A percentile compares a stretch with the other conserved stretches of the same genome.
Evolutionary conservation across 2,888 invertebrate species (phyloP).

Genomic region (Drosophila differens): DNA sequence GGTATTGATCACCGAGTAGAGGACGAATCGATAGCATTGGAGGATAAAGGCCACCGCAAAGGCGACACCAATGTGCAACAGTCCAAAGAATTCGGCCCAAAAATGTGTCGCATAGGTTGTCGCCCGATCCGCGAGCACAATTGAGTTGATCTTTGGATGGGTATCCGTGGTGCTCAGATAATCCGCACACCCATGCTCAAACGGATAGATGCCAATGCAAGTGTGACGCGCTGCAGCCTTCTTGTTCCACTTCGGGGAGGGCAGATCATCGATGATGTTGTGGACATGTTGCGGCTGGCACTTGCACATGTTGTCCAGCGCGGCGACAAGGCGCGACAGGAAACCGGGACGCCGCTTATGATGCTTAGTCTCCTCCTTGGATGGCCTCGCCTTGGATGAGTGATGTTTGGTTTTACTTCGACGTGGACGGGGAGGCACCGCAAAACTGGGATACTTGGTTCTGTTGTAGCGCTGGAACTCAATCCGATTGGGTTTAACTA

Average conservation of each 20-base stretch:
- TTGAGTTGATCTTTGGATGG: conserved; percentile 87
- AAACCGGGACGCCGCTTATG: conserved; percentile 39
- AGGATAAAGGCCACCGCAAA: conserved; percentile 88
- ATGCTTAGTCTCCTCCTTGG: conserved; percentile 6
- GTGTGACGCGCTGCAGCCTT: conserved; percentile 62
- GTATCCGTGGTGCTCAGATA: conserved; percentile 88
- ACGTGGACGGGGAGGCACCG: conserved; percentile 37
- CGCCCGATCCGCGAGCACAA: conserved; percentile 87
- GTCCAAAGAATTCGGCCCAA: conserved; percentile 89
- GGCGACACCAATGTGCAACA: conserved; percentile 87
- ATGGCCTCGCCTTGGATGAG: background rate
- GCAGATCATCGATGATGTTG: conserved; percentile 70
- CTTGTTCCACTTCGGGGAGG: conserved; percentile 69
- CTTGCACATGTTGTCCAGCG: conserved; percentile 74
- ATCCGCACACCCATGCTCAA: conserved; percentile 89
- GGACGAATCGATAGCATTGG: conserved; percentile 87
- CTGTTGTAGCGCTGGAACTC: conserved; percentile 80
- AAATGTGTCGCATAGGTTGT: conserved; percentile 88
- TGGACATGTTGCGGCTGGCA: conserved; percentile 50
- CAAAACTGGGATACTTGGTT: conserved; percentile 30
- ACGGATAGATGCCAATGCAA: conserved; percentile 88
- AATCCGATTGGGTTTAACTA: conserved; percentile 76
- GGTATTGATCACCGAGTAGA: conserved; percentile 87
- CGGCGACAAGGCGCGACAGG: conserved; percentile 62
- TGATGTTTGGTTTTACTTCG: conserved; percentile 27